These are phyloP conservation scores for Neoascia interrupta DNA, from an alignment of 2,888 invertebrate species.

Conservation along the genomic window DNA sequence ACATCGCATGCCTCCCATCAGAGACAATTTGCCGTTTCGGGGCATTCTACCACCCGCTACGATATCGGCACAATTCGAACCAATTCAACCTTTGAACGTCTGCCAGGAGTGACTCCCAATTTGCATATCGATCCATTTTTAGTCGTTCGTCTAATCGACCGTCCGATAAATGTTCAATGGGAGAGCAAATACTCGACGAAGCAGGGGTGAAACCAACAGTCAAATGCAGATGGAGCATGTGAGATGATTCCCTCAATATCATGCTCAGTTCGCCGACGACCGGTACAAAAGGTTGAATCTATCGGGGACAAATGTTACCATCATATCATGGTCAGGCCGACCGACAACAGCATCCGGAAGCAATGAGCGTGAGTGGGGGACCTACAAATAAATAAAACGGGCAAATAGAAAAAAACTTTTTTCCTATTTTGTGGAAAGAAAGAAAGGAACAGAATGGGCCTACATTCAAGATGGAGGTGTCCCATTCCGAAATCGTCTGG, in stretches of 20 bases:
- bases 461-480: slow-evolving; percentile 30
- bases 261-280: no score
- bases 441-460: background rate
- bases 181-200: background rate
- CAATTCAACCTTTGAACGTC: slow-evolving; percentile 59
- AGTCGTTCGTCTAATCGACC: slow-evolving; percentile 41
- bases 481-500: slow-evolving; percentile 34
- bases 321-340: slow-evolving; percentile 56
- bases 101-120: slow-evolving; percentile 49
- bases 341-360: slow-evolving; percentile 45
- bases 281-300: slow-evolving; percentile 47
- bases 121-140: slow-evolving; percentile 62
- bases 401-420: slow-evolving; percentile 35
- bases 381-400: slow-evolving; percentile 34
- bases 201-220: slow-evolving; percentile 39
- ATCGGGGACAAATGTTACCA: slow-evolving; percentile 60
- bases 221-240: slow-evolving; percentile 58
- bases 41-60: slow-evolving; percentile 46
- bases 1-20: no score
- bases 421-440: background rate
- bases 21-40: no score
- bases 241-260: slow-evolving; percentile 5
- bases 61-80: slow-evolving; percentile 51
- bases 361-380: slow-evolving; percentile 2
- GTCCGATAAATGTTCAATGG: slow-evolving; percentile 47